Evolutionary conservation across 1,140 invertebrate genomes (phyloP), one percentile per base, ranked within the genome.

Genomic region (Drosophila repleta): DNA sequence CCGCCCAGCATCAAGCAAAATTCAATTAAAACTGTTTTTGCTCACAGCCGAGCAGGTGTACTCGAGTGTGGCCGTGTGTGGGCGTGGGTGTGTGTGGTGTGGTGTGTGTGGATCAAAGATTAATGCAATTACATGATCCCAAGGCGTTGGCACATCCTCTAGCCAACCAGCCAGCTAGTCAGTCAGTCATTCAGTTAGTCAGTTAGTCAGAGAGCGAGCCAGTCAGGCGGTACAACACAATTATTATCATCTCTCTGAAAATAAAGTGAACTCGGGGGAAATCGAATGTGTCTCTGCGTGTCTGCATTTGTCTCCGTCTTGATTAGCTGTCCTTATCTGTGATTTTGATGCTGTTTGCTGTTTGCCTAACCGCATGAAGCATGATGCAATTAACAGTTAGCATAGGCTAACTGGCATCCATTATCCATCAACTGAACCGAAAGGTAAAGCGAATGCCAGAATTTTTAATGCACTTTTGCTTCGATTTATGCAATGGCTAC

Each of bases 391-490:
- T 71, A 85, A 77, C 74, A 57, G 6, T 35, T 35, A 13, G 32
- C 3, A 35, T 32, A 24, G n/a, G 20, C 15, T 17, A n/a, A 18
- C 15, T 52, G 3, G 1, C 7, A 17, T 6, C 18, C 51, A 64
- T 69, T 69, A 69, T 55, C 52, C 11, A 5, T n/a, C 20, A 41
- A 17, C 37, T 21, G 24, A 17, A n/a, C n/a, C 10, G 3, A 10
- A 15, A 8, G 5, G 24, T 8, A 51, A 29, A 18, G 32, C 7
- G 17, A 45, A 3, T 5, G 4, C 11, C 1, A 81, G 65, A 84
- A 84, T 87, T 77, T 87, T 87, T 74, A 87, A 84, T 87, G 77
- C 82, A 81, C 74, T 87, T 73, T 73, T 43, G 35, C 32, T 57
- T 43, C 52, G 67, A 65, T 65, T 65, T 69, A 29, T 49, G 43